A percentile compares a stretch with the other conserved stretches of the same genome.
Conservation (phyloP, 2,888 invertebrate genomes). For the Epirrhoe tristata region DNA sequence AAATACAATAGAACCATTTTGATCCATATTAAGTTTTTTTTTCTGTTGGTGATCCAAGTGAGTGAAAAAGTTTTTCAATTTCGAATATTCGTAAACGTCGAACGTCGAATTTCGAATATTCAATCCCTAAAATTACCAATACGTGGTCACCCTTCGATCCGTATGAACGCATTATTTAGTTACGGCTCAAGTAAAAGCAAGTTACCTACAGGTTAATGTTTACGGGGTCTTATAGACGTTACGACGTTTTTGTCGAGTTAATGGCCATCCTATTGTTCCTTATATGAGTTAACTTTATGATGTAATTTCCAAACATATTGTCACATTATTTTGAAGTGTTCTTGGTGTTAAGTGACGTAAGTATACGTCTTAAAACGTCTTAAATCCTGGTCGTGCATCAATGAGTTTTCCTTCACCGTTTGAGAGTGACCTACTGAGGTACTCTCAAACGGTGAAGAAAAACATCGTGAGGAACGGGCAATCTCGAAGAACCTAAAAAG, state of each 20-base stretch:
- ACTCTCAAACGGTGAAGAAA: no score
- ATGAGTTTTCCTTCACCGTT: no score
- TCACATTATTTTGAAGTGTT: conserved; percentile 10
- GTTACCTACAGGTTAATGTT: conserved; percentile 45
- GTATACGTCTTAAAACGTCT: no score
- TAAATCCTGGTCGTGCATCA: no score
- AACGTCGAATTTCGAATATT: no score
- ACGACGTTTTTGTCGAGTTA: conserved; percentile 44
- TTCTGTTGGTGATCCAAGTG: no score
- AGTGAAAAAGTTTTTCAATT: no score
- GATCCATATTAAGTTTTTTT: no score
- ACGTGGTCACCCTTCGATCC: conserved; percentile 19
- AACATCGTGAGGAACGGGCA: no score
- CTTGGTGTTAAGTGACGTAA: background rate
- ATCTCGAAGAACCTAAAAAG: no score
- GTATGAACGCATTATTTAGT: conserved; percentile 28
- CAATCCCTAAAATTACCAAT: background rate
- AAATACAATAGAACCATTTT: no score
- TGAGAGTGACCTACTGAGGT: background rate
- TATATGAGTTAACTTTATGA: conserved; percentile 34
- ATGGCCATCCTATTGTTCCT: conserved; percentile 27
- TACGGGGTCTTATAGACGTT: conserved; percentile 37
- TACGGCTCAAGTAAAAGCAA: conserved; percentile 28
- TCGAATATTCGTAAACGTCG: no score
- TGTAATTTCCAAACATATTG: conserved; percentile 29